Conservation (phyloP, 53 echinoderm and acorn worm species). For the Henricia sp. region DNA sequence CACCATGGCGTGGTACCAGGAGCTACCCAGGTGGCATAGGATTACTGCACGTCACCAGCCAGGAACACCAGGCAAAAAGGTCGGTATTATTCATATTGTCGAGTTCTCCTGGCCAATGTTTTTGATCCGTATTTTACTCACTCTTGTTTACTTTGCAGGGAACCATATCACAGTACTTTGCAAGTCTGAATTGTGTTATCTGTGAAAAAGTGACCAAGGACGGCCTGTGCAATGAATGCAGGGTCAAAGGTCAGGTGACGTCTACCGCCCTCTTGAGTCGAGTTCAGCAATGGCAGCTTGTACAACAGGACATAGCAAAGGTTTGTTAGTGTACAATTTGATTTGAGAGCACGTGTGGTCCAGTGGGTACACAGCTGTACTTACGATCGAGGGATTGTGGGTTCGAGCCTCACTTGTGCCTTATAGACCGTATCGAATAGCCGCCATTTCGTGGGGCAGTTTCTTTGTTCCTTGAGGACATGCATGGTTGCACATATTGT, state of each 20-base stretch:
- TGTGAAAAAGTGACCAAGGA: slow-evolving; percentile 89
- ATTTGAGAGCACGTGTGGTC: too few species aligned
- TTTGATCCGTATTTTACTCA: neutral
- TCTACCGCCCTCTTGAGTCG: slow-evolving; percentile 72
- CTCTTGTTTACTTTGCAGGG: slow-evolving; percentile 58
- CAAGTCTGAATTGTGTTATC: slow-evolving; percentile 86
- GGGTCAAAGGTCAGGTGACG: slow-evolving; percentile 71
- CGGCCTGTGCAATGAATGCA: slow-evolving; percentile 80
- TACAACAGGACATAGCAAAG: slow-evolving; percentile 73
- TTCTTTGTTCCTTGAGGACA: too few species aligned
- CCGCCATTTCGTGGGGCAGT: too few species aligned
- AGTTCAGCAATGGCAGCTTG: slow-evolving; percentile 77
- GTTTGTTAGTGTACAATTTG: too few species aligned
- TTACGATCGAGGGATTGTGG: too few species aligned
- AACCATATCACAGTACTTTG: slow-evolving; percentile 96
- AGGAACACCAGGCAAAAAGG: slow-evolving; percentile 51
- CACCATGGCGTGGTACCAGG: slow-evolving; percentile 87
- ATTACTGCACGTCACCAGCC: slow-evolving; percentile 39
- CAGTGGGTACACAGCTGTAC: too few species aligned
- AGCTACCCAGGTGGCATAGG: slow-evolving; percentile 75
- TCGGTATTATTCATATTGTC: neutral
- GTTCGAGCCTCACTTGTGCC: too few species aligned
- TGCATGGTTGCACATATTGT: too few species aligned
- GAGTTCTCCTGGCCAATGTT: neutral
- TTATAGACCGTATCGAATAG: too few species aligned